Conservation (phyloP, 2,797 vertebrate genomes). For the Menidia menidia region DNA sequence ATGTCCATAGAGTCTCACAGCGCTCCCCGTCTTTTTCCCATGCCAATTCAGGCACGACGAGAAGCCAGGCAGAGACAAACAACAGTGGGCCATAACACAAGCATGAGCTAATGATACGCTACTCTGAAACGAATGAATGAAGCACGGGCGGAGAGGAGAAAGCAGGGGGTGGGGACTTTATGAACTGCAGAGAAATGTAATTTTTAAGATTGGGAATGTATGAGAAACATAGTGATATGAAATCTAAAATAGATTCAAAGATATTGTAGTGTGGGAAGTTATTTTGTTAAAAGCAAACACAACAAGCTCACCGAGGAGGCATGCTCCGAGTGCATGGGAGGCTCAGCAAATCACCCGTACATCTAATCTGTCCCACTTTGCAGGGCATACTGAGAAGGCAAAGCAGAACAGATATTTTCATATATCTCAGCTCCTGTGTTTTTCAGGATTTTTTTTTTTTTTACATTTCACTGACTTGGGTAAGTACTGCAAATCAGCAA, state of each 20-base stretch:
- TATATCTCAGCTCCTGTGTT: constrained; percentile 1
- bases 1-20: constrained; percentile 88
- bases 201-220: constrained; percentile 33
- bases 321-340: constrained; percentile 16
- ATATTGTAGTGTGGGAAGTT: constrained; percentile 33
- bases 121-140: constrained; percentile 58
- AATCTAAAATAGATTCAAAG: constrained; percentile 41
- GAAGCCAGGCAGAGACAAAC: constrained; percentile 84
- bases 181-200: constrained; percentile 36
- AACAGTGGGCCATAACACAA: constrained; percentile 82
- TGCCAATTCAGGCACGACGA: constrained; percentile 86
- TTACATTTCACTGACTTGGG: not conserved
- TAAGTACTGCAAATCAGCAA: not conserved
- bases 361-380: constrained; percentile 1
- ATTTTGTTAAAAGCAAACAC: constrained; percentile 39
- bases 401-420: constrained; percentile 8
- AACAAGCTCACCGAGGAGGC: constrained; percentile 1
- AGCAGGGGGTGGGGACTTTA: constrained; percentile 21
- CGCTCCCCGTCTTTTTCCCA: constrained; percentile 80
- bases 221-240: constrained; percentile 26
- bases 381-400: not conserved
- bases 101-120: constrained; percentile 87
- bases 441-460: not conserved
- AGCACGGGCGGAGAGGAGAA: constrained; percentile 13
- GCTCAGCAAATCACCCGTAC: constrained; percentile 20